Evolutionary conservation across 2,797 vertebrate species (phyloP).

Genomic region (Acanthurus tractus): DNA sequence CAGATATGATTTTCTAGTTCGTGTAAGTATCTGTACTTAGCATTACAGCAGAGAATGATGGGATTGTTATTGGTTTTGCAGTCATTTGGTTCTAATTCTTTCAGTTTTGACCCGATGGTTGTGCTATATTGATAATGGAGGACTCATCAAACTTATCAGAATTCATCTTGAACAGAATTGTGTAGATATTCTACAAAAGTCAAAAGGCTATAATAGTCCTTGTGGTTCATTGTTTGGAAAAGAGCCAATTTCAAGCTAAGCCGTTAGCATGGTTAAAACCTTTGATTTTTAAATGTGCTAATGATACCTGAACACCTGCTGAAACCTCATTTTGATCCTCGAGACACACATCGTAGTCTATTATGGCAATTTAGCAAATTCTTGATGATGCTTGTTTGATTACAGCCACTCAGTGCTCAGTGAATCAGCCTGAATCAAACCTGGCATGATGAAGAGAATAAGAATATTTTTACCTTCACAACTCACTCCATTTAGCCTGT

Average conservation of each 20-base stretch:
- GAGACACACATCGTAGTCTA: slow-evolving; percentile 13
- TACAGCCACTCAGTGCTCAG: slow-evolving; percentile 25
- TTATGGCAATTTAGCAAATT: slow-evolving; percentile 27
- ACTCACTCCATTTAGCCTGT: slow-evolving; percentile 34
- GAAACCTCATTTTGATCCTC: slow-evolving; percentile 28
- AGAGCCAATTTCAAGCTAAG: not conserved
- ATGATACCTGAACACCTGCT: not conserved
- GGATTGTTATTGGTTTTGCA: not conserved
- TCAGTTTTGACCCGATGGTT: not conserved
- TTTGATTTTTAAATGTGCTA: not conserved
- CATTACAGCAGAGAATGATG: too few species aligned
- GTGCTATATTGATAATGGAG: not conserved
- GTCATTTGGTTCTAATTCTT: not conserved
- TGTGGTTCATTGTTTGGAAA: not conserved
- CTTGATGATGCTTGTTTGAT: slow-evolving; percentile 36
- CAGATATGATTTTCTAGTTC: too few species aligned
- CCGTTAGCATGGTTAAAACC: not conserved
- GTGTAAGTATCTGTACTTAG: too few species aligned
- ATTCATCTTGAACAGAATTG: not conserved
- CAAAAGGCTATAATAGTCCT: not conserved
- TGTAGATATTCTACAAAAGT: not conserved
- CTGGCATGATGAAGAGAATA: slow-evolving; percentile 43
- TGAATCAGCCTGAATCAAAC: slow-evolving; percentile 45
- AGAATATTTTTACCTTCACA: slow-evolving; percentile 53
- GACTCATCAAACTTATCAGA: not conserved